Evolutionary conservation across 2,113 vertebrate species (phyloP), one percentile per base, ranked within the genome.

Genomic region (Chaetodon trifascialis): DNA sequence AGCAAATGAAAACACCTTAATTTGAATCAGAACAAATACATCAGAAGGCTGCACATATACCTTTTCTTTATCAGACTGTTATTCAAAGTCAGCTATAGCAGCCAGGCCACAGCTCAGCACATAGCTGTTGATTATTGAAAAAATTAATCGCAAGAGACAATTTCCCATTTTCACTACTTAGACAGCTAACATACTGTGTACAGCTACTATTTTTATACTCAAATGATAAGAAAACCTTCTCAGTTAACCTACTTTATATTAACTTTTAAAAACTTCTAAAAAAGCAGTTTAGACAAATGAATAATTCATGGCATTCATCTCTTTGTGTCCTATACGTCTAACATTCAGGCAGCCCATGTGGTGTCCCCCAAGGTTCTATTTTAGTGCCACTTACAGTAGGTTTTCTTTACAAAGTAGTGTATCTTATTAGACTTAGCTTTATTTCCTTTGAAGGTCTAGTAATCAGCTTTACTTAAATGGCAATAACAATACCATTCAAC

Each of bases 341-440:
- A 7, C 6, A 9, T 66, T 36, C 46, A 34, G 5, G 19, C 16
- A 19, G 1, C 58, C 1, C 6, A 23, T 52, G 12, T 64, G 66
- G 65, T 25, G 72, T 54, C 44, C 65, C 71, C 21, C 42, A 71
- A 3, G 59, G 65, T 11, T 65, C 51, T 59, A 30, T 65, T 42
- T 56, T 58, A 51, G 58, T 5, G 14, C 56, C 34, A 38, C 59
- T 40, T n/a, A n/a, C n/a, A n/a, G n/a, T 59, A 2, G 44, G 9
- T 36, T 70, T 40, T 40, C 49, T 55, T 17, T 16, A 23, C 40
- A 0, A 6, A n/a, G n/a, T n/a, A n/a, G n/a, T 23, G 19, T 54
- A 40, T 70, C 34, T 3, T 55, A n/a, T 11, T 52, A 69, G 2
- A 54, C 2, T 2, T 1, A 38, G 8, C 34, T 38, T 70, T 23